These are phyloP conservation scores for Poeciliopsis presidionis DNA, from an alignment of 2,797 vertebrate species.

Conservation along the genomic window DNA sequence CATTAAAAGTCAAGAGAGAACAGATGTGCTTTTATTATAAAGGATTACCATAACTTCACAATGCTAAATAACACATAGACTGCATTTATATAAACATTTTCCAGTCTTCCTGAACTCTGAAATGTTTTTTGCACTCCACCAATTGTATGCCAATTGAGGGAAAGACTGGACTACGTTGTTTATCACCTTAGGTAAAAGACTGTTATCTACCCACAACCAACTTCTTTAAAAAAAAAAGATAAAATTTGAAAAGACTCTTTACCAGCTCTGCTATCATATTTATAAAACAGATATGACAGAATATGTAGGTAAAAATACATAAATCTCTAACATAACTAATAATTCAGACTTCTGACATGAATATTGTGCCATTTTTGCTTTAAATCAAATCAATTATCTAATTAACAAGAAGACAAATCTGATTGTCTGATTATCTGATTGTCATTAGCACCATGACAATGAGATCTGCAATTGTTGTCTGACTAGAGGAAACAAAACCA, in stretches of 20 bases:
- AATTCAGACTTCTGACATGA: conserved; percentile 44
- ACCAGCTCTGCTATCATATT: no score
- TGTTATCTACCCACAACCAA: not conserved
- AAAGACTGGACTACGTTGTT: not conserved
- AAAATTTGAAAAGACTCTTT: no score
- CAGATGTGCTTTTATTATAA: not conserved
- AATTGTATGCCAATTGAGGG: not conserved
- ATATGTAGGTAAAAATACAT: not conserved
- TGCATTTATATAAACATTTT: not conserved
- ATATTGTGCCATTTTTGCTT: conserved; percentile 65
- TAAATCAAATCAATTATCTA: conserved; percentile 68
- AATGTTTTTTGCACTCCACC: not conserved
- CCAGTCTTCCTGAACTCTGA: not conserved
- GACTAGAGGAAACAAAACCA: conserved; percentile 44
- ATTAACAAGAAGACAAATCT: conserved; percentile 49
- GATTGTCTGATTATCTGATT: no score
- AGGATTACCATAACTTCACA: not conserved
- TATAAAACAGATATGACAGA: not conserved
- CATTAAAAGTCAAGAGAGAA: not conserved
- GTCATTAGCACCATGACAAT: conserved; percentile 25
- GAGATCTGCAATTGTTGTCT: conserved; percentile 41
- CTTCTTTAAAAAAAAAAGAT: no score
- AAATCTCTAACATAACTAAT: conserved; percentile 23
- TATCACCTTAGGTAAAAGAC: not conserved
- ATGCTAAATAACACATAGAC: not conserved